phyloP scores from a whole-genome alignment of 2,797 vertebrate species.

The Craterocephalus amniculus region DNA sequence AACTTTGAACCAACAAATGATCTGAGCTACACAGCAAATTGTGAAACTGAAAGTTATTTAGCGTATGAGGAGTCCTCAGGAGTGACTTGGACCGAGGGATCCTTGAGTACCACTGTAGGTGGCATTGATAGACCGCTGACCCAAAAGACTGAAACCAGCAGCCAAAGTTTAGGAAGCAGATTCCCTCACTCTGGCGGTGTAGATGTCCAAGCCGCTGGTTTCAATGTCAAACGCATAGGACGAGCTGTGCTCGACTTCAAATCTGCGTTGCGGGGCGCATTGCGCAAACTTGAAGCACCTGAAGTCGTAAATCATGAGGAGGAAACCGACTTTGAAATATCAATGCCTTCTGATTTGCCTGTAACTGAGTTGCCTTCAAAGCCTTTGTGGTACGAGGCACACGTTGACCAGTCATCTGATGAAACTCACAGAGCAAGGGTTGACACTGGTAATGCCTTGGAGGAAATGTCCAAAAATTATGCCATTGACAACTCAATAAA shows the following conservation, averaged over 20 bases:
- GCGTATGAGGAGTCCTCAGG: constrained; percentile 46
- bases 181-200: constrained; percentile 67
- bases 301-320: constrained; percentile 81
- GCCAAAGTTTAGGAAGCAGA: constrained; percentile 55
- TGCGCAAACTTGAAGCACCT: constrained; percentile 89
- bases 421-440: constrained; percentile 26
- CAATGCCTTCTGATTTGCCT: constrained; percentile 62
- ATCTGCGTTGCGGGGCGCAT: constrained; percentile 88
- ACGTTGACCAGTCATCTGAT: constrained; percentile 31
- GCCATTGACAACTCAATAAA: constrained; percentile 57
- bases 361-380: constrained; percentile 70
- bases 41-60: constrained; percentile 43
- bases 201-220: constrained; percentile 84
- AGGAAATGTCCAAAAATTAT: constrained; percentile 31
- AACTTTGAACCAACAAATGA: constrained; percentile 51
- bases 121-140: constrained; percentile 26
- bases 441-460: constrained; percentile 2
- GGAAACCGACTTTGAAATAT: constrained; percentile 74
- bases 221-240: constrained; percentile 89
- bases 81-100: constrained; percentile 52
- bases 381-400: constrained; percentile 23
- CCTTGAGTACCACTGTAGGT: constrained; percentile 18
- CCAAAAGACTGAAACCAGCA: constrained; percentile 17
- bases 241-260: constrained; percentile 89
- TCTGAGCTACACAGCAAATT: constrained; percentile 42